Evolutionary conservation across 2,888 invertebrate genomes (phyloP).

Genomic region (Nephrotoma flavescens): DNA sequence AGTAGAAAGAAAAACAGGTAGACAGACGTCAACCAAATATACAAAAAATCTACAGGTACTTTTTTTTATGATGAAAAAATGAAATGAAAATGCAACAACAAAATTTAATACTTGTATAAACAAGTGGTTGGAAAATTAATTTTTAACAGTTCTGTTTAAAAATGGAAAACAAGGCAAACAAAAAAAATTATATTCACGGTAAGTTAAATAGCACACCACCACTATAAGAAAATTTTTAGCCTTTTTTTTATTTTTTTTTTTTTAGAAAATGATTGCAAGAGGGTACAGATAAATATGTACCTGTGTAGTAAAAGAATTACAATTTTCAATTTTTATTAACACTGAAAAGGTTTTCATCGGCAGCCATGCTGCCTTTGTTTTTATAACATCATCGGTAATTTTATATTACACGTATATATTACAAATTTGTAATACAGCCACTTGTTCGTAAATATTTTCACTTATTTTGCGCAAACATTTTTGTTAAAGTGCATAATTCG

Average conservation of each 20-base stretch:
- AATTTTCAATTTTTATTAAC: not conserved
- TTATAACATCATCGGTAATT: not conserved
- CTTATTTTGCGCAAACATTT: not conserved
- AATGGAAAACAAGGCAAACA: not conserved
- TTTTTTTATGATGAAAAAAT: not conserved
- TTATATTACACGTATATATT: not conserved
- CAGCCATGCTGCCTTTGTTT: slow-evolving; percentile 6
- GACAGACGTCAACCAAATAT: slow-evolving; percentile 2
- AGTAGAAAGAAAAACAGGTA: slow-evolving; percentile 2
- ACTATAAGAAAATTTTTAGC: not conserved
- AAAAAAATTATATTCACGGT: not conserved
- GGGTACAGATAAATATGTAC: not conserved
- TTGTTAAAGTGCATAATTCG: not conserved
- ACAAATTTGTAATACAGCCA: not conserved
- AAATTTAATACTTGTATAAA: not conserved
- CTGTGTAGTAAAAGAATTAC: not conserved
- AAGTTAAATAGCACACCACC: not conserved
- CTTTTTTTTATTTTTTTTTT: not conserved
- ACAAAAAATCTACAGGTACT: slow-evolving; percentile 5
- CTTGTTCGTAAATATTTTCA: not conserved
- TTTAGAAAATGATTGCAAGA: not conserved
- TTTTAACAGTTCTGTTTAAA: not conserved
- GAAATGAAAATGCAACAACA: slow-evolving; percentile 3
- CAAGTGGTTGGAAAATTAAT: slow-evolving; percentile 2
- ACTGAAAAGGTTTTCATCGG: not conserved